Evolutionary conservation across 2,888 invertebrate genomes (phyloP), one percentile per base, ranked within the genome.

Genomic region (Aethes cnicana): DNA sequence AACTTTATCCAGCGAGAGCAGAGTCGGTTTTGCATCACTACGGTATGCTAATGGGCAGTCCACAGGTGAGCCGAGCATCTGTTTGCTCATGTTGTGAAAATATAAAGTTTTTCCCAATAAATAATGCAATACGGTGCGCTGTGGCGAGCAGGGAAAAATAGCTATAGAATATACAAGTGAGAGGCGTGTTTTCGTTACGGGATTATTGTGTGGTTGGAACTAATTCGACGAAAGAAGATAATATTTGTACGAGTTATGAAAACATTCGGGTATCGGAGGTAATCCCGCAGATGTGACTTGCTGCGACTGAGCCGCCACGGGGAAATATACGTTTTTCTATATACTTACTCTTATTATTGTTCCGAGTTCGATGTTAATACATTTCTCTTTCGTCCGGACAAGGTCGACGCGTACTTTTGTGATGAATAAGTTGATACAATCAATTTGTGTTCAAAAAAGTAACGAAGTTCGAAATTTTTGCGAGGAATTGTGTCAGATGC

Each of bases 101-200:
- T 82, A 83, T 77, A 81, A 83, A 85, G 81, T 82, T 84, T 83
- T 84, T 75, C 74, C 78, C 82, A 85, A 86, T 86, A 87, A 86
- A 86, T 86, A 87, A 86, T 87, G 84, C 84, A 86, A 75, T 76
- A 62, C 62, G 61, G 60, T 44, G 43, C 47, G 37, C 36, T 20
- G 25, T 35, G 37, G 11, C 42, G 50, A 50, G 47, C 44, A 41
- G 46, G 33, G 47, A 43, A 53, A 56, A 50, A 53, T 48, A 56
- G 44, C 41, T 20, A 54, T 57, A 54, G 55, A 49, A 46, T 46
- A 52, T 47, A 44, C 50, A 54, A 53, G 47, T 18, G 47, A 47
- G 66, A 49, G 54, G 25, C 48, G 56, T 68, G 64, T 72, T 73
- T 66, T 63, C 66, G 58, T 63, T 61, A 55, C 55, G 61, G 68